A percentile compares a stretch with the other conserved stretches of the same genome.
These are phyloP conservation scores for Drosophila trichaetosa DNA, from an alignment of 2,888 invertebrate genomes.

Conservation along the genomic window DNA sequence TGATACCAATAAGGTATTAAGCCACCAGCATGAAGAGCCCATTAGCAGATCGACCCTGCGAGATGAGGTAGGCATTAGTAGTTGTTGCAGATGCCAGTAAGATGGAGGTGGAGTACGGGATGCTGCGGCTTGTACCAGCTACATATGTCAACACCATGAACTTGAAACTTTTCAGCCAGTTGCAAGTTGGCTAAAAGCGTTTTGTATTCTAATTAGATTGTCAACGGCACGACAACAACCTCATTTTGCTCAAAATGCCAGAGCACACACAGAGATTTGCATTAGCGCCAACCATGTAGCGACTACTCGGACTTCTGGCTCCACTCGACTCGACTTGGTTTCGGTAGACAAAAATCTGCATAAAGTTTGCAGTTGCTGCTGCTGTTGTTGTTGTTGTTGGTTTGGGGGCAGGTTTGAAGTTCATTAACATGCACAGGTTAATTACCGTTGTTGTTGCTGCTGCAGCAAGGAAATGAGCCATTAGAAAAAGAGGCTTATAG, in stretches of 20 bases:
- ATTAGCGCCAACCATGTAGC: slow-evolving; percentile 76
- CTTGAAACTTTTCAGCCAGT: slow-evolving; percentile 68
- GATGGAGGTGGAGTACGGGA: slow-evolving; percentile 2
- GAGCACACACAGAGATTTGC: slow-evolving; percentile 67
- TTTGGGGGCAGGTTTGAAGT: slow-evolving; percentile 75
- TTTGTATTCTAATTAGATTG: slow-evolving; percentile 84
- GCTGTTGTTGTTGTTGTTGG: slow-evolving; percentile 4
- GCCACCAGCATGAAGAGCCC: slow-evolving; percentile 39
- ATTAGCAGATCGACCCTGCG: slow-evolving; percentile 41
- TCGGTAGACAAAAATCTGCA: slow-evolving; percentile 77
- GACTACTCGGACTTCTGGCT: slow-evolving; percentile 6
- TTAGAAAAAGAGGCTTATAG: slow-evolving; percentile 71
- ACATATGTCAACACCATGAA: slow-evolving; percentile 81
- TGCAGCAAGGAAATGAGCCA: slow-evolving; percentile 81
- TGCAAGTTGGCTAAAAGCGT: slow-evolving; percentile 68
- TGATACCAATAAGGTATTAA: slow-evolving; percentile 54
- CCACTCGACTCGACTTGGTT: slow-evolving; percentile 22
- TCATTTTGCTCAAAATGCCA: slow-evolving; percentile 80
- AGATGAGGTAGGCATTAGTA: slow-evolving; percentile 6
- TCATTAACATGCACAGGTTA: slow-evolving; percentile 84
- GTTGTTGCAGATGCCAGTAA: slow-evolving; percentile 2
- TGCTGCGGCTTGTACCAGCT: slow-evolving; percentile 31
- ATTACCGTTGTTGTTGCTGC: slow-evolving; percentile 79
- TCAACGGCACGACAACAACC: slow-evolving; percentile 84
- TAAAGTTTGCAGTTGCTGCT: slow-evolving; percentile 38